These are phyloP conservation scores for Chloroceryle amazona DNA, from an alignment of 2,797 vertebrate species.

Conservation along the genomic window DNA sequence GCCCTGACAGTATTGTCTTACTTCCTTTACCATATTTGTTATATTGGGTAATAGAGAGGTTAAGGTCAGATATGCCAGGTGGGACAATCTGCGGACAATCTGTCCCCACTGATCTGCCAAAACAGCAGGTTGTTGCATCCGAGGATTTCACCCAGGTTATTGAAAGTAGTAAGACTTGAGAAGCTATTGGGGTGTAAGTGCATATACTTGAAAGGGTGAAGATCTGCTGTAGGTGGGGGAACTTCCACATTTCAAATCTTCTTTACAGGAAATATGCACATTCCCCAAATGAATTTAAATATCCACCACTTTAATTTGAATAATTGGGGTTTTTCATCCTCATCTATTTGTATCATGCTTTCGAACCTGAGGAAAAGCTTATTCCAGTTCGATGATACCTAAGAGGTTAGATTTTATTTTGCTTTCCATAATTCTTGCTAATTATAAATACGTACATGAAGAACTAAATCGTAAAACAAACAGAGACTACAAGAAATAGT, in stretches of 20 bases:
- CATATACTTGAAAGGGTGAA: not conserved
- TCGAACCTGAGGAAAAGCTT: not conserved
- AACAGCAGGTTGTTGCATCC: not conserved
- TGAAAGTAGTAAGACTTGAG: not conserved
- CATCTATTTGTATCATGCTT: not conserved
- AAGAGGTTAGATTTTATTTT: not conserved
- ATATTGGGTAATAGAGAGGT: not conserved
- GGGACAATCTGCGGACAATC: not conserved
- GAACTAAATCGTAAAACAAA: constrained; percentile 62
- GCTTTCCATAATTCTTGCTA: not conserved
- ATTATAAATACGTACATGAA: constrained; percentile 53
- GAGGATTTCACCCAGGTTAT: not conserved
- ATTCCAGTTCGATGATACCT: not conserved
- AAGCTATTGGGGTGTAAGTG: not conserved
- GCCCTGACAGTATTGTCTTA: not conserved
- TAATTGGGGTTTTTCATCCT: not conserved
- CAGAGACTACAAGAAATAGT: constrained; percentile 59
- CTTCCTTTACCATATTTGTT: not conserved
- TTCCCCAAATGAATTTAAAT: not conserved
- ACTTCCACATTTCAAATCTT: not conserved
- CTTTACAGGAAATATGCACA: not conserved
- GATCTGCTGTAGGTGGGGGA: not conserved
- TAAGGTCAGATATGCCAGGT: not conserved
- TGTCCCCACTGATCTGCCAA: not conserved
- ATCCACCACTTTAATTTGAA: not conserved